Evolutionary conservation across 1,140 invertebrate genomes (phyloP), one percentile per base, ranked within the genome.

Genomic region (Delia radicum): DNA sequence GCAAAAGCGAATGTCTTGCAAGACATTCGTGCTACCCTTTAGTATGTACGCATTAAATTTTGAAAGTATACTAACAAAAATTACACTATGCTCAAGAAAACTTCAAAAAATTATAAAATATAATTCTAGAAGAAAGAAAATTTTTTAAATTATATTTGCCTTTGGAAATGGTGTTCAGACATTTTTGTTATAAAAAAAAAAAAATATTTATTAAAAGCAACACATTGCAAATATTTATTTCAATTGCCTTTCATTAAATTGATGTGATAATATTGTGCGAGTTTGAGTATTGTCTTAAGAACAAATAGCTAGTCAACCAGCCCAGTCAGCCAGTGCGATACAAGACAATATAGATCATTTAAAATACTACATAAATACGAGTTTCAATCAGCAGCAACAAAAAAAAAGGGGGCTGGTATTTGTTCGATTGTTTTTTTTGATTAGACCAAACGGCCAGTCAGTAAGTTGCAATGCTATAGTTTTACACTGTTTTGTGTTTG

Each of bases 391-490:
- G 10, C 31, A 5, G 31, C 31, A 42, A 42, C 10, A 12, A 10
- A 55, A 29, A 67, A 67, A 67, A 67, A 67, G 63, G 63, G 63
- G 63, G 63, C 63, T 67, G 63, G 63, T 67, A 67, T 55, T 18
- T 55, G n/a, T 55, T 55, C 5, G 21, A 6, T 55, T 21, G 15
- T 24, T 55, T 55, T 55, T 13, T 42, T 42, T 48, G 42, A 10
- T 55, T 55, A 21, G n/a, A 55, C n/a, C 48, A 55, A 55, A 12
- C 29, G 63, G 63, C 63, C 63, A 67, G 31, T 29, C n/a, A n/a
- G n/a, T 28, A 13, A 31, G 63, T 18, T 67, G 27, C 12, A 18
- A 24, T 21, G 26, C 12, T 15, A 63, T 13, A 63, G 61, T 63
- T 26, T 63, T 67, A 8, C n/a, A n/a, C n/a, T 26, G 21, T 31